Evolutionary conservation across 2,797 vertebrate genomes (phyloP), one percentile per base, ranked within the genome.

Genomic region (Pipistrellus kuhlii): DNA sequence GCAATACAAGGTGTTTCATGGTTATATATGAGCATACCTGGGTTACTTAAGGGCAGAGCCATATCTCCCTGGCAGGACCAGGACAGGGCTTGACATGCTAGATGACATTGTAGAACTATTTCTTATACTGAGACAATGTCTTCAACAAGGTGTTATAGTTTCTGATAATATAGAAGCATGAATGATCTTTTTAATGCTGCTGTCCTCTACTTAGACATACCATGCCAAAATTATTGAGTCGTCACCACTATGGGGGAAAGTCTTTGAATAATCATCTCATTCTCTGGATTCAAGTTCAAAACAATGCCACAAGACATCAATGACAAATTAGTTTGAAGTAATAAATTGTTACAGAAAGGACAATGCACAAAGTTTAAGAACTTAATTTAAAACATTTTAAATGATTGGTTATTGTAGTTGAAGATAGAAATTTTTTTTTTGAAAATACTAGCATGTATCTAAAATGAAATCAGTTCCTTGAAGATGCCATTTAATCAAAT

Each of bases 351-450:
- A 8, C 71, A 32, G 38, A 80, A 69, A 85, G 46, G 32, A 21
- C 21, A 95, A 75, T 76, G 25, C 5, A 35, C 5, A 88, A 53
- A 80, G 51, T 51, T 73, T 27, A 71, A 86, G 17, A 94, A 77
- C 71, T 3, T 72, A 82, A 90, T 53, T 90, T n/a, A 90, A 90
- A 72, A 72, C 10, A 76, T 48, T 53, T 92, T 51, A 73, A 88
- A 73, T 25, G 32, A 59, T 41, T 35, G 3, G 27, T 66, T 71
- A n/a, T 32, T 81, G 0, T n/a, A 78, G 7, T 75, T 88, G 8
- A 80, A 91, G 66, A 84, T 25, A 62, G 13, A 41, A 86, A 64
- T 30, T 3, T 15, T 18, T 71, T 89, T 77, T 44, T n/a, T 12
- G 7, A 48, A 80, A 77, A 85, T 85, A 4, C 25, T 62, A 30